A percentile compares a stretch with the other conserved stretches of the same genome.
phyloP scores from a whole-genome alignment of 1,140 invertebrate species.

The Lepidurus apus region DNA sequence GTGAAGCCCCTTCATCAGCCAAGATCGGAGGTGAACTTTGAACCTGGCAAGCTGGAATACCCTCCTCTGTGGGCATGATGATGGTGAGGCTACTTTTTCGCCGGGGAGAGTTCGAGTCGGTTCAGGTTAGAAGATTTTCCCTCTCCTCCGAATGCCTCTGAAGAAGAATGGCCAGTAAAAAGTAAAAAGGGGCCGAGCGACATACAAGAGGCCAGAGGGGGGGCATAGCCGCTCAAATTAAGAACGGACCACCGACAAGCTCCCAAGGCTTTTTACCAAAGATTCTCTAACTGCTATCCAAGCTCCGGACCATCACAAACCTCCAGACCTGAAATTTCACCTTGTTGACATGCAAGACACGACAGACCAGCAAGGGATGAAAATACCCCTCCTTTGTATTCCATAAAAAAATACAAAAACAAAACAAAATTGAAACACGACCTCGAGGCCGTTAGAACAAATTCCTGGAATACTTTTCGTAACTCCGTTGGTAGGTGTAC shows the following conservation, averaged over 20 bases:
- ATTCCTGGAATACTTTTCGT: too few relatives aligned
- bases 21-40: conserved; percentile 2
- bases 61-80: not conserved
- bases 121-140: not conserved
- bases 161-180: conserved; percentile 7
- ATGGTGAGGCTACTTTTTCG: not conserved
- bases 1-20: conserved; percentile 1
- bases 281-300: conserved; percentile 2
- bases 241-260: conserved; percentile 17
- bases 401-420: too few relatives aligned
- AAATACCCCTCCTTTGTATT: too few relatives aligned
- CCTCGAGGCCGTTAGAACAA: too few relatives aligned
- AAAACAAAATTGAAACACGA: too few relatives aligned
- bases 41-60: not conserved
- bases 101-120: not conserved
- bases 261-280: not conserved
- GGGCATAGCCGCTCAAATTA: conserved; percentile 13
- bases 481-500: too few relatives aligned
- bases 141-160: not conserved
- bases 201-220: not conserved
- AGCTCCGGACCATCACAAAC: not conserved
- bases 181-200: not conserved
- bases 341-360: conserved; percentile 18
- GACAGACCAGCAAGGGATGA: not conserved
- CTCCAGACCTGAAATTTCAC: not conserved